Evolutionary conservation across 1,140 invertebrate genomes (phyloP).

Genomic region (Drosophila pachea): DNA sequence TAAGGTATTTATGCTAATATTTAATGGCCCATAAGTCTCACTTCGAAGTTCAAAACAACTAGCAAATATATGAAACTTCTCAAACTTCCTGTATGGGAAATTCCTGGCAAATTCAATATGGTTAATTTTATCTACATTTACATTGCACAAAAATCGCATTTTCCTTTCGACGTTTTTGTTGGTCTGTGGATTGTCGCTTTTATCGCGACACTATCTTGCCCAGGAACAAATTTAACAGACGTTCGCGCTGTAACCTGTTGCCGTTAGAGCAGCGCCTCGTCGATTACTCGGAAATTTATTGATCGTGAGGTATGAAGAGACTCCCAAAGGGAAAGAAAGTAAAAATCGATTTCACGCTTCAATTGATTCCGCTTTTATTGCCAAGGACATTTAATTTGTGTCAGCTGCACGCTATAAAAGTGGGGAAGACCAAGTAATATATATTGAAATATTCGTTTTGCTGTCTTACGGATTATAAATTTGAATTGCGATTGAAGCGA

Average conservation of each 20-base stretch:
- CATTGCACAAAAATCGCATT: too few species aligned
- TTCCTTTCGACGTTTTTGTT: conserved; percentile 22
- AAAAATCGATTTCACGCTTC: conserved; percentile 75
- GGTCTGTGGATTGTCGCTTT: background rate
- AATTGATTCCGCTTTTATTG: conserved; percentile 75
- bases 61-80: too few species aligned
- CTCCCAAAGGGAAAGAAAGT: conserved; percentile 19
- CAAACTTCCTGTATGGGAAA: too few species aligned
- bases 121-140: too few species aligned
- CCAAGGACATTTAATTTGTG: conserved; percentile 69
- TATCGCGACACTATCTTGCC: too few species aligned
- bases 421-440: conserved; percentile 52
- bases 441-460: conserved; percentile 48
- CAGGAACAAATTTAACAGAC: background rate
- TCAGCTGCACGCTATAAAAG: conserved; percentile 46
- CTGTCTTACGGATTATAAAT: conserved; percentile 72
- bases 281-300: conserved; percentile 52
- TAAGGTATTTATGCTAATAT: too few species aligned
- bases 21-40: too few species aligned
- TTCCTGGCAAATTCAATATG: too few species aligned
- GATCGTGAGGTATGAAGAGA: conserved; percentile 24
- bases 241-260: conserved; percentile 51
- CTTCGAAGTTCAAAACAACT: too few species aligned
- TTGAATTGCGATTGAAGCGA: conserved; percentile 53
- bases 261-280: conserved; percentile 18